Evolutionary conservation across 2,888 invertebrate species (phyloP), one percentile per base, ranked within the genome.

Genomic region (Hypomecis punctinalis): DNA sequence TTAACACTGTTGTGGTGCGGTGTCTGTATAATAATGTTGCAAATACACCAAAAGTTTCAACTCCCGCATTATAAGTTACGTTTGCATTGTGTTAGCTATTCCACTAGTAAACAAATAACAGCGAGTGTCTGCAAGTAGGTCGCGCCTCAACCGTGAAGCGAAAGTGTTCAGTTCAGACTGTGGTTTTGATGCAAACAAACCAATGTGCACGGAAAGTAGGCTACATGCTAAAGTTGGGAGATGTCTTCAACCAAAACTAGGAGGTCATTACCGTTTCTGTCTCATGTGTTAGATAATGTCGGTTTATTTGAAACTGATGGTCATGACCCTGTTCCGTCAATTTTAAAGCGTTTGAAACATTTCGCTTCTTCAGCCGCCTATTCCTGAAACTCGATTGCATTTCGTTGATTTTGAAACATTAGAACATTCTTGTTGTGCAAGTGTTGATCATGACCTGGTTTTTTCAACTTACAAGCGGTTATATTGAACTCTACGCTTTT

Each of bases 111-210:
- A 70, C 63, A 68, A 63, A 52, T 67, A 74, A 76, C 70, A 69
- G 70, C 68, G 68, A 72, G 67, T 66, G 55, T 56, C 66, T 55
- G 47, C 70, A 73, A 76, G 75, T 73, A 58, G 74, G 68, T 69
- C 77, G 61, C 67, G 65, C 64, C 69, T 72, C 71, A 71, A 74
- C 69, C 70, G 69, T 70, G 70, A 72, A 78, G 75, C 72, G 79
- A 81, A 80, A 80, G 78, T 78, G 76, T 76, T 75, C 66, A 71
- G 53, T 60, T 66, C 67, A 68, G 67, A 69, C 62, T 52, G 57
- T 58, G 61, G 56, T 59, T 68, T 67, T 52, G 66, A 52, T 53
- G 56, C 61, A 63, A 68, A 67, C 61, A 59, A 64, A 46, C 64
- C 56, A 47, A 61, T 59, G 58, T 65, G 46, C 59, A 62, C 54